A percentile compares a stretch with the other conserved stretches of the same genome.
These are phyloP conservation scores for Drosophila anceps DNA, from an alignment of 2,888 invertebrate species.

Conservation along the genomic window DNA sequence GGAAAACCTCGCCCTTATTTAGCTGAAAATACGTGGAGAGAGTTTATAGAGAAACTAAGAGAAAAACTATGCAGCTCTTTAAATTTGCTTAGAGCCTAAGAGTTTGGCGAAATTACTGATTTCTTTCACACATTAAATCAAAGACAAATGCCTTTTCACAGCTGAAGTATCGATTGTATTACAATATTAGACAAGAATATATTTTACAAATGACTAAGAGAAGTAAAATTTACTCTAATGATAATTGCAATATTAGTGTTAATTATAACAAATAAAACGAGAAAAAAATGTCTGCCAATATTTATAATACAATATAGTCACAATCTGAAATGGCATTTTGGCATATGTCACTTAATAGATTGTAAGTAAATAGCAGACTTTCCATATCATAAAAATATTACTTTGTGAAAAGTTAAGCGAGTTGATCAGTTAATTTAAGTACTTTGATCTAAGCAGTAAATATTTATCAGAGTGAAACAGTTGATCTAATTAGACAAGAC, in stretches of 20 bases:
- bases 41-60: background rate
- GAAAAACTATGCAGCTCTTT: background rate
- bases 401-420: constrained; percentile 1
- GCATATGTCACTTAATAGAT: background rate
- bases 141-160: no score
- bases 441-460: constrained; percentile 29
- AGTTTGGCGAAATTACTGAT: background rate
- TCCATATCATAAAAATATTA: constrained; percentile 7
- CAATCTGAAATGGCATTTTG: background rate
- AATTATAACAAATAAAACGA: background rate
- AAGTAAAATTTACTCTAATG: background rate
- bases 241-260: background rate
- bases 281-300: background rate
- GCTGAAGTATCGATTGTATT: no score
- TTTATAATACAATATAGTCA: background rate
- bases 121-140: background rate
- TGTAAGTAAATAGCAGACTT: background rate
- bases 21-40: background rate
- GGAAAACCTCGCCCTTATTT: background rate
- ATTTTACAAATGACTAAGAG: background rate
- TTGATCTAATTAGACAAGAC: constrained; percentile 23
- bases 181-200: background rate
- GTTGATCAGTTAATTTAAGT: constrained; percentile 1
- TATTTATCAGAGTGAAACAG: constrained; percentile 12
- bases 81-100: background rate